Percentiles rank a stretch among this genome's conserved stretches.
These are phyloP conservation scores for Oreohelix idahoensis DNA, from an alignment of 1,140 invertebrate genomes.

Conservation along the genomic window DNA sequence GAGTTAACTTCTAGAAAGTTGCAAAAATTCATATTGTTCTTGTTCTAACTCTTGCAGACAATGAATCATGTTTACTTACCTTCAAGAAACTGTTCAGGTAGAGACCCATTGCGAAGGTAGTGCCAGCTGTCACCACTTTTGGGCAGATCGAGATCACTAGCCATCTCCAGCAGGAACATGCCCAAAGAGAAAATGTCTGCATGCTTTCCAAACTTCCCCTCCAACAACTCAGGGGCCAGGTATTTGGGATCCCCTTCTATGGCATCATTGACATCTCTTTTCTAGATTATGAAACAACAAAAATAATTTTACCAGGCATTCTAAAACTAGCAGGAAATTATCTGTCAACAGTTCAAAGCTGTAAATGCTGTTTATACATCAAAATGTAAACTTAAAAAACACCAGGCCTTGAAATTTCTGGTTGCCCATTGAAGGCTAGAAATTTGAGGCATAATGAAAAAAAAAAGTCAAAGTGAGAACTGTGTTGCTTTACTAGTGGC, in stretches of 20 bases:
- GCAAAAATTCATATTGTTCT: no score
- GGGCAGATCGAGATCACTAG: constrained; percentile 82
- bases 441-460: no score
- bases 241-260: constrained; percentile 86
- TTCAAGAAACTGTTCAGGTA: constrained; percentile 73
- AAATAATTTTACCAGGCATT: background rate
- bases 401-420: no score
- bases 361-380: no score
- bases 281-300: constrained; percentile 9
- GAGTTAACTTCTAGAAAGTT: no score
- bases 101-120: constrained; percentile 76
- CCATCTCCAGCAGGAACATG: constrained; percentile 82
- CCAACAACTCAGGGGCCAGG: constrained; percentile 82
- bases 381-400: no score
- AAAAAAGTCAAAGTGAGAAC: no score
- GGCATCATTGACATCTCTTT: constrained; percentile 72
- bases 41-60: no score
- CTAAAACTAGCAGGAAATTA: no score
- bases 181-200: constrained; percentile 80
- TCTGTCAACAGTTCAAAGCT: no score
- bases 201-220: constrained; percentile 78
- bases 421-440: no score
- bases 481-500: no score
- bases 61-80: constrained; percentile 52
- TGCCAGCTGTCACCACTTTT: constrained; percentile 81